A percentile compares a stretch with the other conserved stretches of the same genome.
Evolutionary conservation across 2,113 vertebrate genomes (phyloP).

Genomic region (Dissostichus mawsoni): DNA sequence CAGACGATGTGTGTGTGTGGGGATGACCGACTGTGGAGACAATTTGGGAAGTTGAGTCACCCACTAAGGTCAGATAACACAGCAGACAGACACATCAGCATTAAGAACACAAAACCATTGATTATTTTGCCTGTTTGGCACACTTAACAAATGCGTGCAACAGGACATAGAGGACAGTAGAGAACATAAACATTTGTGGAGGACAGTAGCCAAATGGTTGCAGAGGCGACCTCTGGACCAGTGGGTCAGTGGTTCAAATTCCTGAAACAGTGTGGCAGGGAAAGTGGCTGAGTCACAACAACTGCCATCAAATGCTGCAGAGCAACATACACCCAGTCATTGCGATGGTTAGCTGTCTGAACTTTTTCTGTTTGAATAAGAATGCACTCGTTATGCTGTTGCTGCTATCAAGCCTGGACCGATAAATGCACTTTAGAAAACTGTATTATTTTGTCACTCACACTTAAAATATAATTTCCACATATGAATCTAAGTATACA

Average conservation of each 20-base stretch:
- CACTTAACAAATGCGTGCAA: neutral
- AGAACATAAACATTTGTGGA: constrained; percentile 54
- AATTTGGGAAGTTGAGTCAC: constrained; percentile 49
- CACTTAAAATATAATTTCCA: too few species aligned
- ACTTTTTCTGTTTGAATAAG: too few species aligned
- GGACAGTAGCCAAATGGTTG: constrained; percentile 62
- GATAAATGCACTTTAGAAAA: too few species aligned
- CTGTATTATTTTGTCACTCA: too few species aligned
- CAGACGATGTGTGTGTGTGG: constrained; percentile 30
- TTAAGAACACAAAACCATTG: neutral
- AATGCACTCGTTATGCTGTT: too few species aligned
- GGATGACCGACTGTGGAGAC: constrained; percentile 11
- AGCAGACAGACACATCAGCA: constrained; percentile 12
- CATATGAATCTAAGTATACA: too few species aligned
- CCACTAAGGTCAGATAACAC: constrained; percentile 37
- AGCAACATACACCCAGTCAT: neutral
- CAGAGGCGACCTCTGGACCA: constrained; percentile 56
- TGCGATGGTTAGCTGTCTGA: neutral
- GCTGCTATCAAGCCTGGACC: too few species aligned
- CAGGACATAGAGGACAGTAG: constrained; percentile 24
- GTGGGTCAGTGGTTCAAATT: constrained; percentile 65
- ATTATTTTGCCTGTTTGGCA: neutral
- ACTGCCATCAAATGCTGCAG: neutral
- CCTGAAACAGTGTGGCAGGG: constrained; percentile 39
- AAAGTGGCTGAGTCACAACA: constrained; percentile 29